Percentiles rank a stretch among this genome's conserved stretches.
Evolutionary conservation across 92 coral and sea anemone species (phyloP).

Genomic region (Parazoanthus atlanticus): DNA sequence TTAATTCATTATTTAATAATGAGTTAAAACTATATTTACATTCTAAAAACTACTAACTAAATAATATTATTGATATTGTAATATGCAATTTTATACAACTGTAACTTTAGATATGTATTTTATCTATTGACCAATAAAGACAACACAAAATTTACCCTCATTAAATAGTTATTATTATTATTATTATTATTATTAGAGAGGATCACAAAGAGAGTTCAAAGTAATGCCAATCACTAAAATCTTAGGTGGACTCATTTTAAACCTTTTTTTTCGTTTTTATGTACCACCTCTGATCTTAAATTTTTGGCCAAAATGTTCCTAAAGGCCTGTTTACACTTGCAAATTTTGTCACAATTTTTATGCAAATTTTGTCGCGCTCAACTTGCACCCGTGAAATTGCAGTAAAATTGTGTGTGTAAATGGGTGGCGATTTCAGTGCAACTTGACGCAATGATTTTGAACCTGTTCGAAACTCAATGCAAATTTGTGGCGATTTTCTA

Average conservation of each 20-base stretch:
- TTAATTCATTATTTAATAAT: neutral
- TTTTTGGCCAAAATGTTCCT: conserved; percentile 18
- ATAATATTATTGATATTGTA: no score
- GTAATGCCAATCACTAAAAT: conserved; percentile 9
- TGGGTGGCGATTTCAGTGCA: conserved; percentile 12
- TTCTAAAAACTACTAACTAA: neutral
- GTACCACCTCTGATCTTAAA: neutral
- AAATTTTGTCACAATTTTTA: neutral
- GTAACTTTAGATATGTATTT: no score
- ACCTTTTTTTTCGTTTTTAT: neutral
- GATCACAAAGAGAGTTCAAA: conserved; percentile 10
- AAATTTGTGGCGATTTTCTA: conserved; percentile 22
- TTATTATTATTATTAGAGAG: no score
- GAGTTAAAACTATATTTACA: conserved; percentile 19
- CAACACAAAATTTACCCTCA: no score
- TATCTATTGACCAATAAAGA: no score
- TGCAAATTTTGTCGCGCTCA: neutral
- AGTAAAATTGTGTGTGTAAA: neutral
- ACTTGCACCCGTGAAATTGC: neutral
- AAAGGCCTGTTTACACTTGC: conserved; percentile 9
- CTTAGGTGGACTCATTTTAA: conserved; percentile 4
- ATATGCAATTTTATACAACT: no score
- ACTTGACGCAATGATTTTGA: conserved; percentile 17
- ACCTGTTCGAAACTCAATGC: conserved; percentile 19
- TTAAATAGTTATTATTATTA: no score